These are phyloP conservation scores for Parauchenoglanis ngamensis DNA, from an alignment of 2,797 vertebrate species.

Conservation along the genomic window DNA sequence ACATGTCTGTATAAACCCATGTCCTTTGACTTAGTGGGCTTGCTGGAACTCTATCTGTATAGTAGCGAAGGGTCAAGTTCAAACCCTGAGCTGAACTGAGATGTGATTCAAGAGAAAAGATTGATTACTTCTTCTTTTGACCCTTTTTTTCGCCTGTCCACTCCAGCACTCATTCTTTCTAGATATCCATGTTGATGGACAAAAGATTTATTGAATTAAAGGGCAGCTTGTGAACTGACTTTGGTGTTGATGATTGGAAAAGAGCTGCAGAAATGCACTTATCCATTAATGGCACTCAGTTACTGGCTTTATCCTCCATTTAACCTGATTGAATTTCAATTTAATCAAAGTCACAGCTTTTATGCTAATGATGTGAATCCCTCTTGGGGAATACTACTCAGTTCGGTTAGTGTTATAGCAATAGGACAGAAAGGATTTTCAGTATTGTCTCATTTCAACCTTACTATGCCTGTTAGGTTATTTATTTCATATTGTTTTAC, in stretches of 20 bases:
- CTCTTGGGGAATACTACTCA: constrained; percentile 27
- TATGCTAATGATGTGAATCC: constrained; percentile 50
- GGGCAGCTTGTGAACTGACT: constrained; percentile 51
- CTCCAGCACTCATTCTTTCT: constrained; percentile 58
- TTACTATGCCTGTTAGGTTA: not conserved
- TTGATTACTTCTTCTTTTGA: constrained; percentile 58
- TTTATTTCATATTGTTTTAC: constrained; percentile 8
- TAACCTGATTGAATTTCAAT: constrained; percentile 53
- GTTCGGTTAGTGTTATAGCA: constrained; percentile 22
- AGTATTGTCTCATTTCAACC: not conserved
- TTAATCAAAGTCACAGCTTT: constrained; percentile 50
- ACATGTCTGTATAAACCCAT: constrained; percentile 56
- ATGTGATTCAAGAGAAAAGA: constrained; percentile 60
- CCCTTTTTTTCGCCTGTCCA: constrained; percentile 55
- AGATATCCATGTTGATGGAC: constrained; percentile 61
- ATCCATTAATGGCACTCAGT: constrained; percentile 30
- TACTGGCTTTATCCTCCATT: constrained; percentile 27
- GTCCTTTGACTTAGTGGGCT: constrained; percentile 50
- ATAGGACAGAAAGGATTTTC: constrained; percentile 8
- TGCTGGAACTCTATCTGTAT: constrained; percentile 53
- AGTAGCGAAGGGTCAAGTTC: constrained; percentile 61
- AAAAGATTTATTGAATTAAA: constrained; percentile 68
- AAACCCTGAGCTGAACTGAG: constrained; percentile 42
- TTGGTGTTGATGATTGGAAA: constrained; percentile 56
- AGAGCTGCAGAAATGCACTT: constrained; percentile 44